These are phyloP conservation scores for Drosophila lowei DNA, from an alignment of 1,140 invertebrate genomes.

Conservation along the genomic window DNA sequence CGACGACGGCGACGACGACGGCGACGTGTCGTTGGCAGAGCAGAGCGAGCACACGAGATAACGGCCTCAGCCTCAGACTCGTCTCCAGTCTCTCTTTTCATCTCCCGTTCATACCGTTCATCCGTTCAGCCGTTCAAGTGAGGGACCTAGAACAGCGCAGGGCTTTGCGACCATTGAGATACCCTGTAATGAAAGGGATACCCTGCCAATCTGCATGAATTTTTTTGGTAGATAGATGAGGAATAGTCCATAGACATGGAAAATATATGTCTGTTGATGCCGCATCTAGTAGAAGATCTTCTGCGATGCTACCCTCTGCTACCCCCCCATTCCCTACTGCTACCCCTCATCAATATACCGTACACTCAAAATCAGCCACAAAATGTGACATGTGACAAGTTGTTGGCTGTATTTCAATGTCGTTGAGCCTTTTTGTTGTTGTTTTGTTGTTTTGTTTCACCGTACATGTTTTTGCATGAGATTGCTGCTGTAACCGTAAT, in stretches of 20 bases:
- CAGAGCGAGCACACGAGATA: conserved; percentile 31
- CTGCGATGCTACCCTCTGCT: not conserved
- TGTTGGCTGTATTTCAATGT: conserved; percentile 73
- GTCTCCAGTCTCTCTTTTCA: conserved; percentile 3
- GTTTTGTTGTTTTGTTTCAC: conserved; percentile 23
- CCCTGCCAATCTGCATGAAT: too few relatives aligned
- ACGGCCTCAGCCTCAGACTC: conserved; percentile 29
- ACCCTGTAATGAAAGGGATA: too few relatives aligned
- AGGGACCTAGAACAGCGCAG: too few relatives aligned
- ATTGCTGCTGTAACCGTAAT: conserved; percentile 55
- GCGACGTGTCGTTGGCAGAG: conserved; percentile 54
- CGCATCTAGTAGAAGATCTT: too few relatives aligned
- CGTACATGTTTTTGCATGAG: conserved; percentile 44
- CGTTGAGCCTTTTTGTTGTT: conserved; percentile 47
- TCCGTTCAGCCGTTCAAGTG: too few relatives aligned
- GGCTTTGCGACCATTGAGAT: too few relatives aligned
- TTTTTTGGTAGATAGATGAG: not conserved
- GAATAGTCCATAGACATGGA: conserved; percentile 4
- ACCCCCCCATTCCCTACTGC: not conserved
- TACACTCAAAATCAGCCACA: conserved; percentile 65
- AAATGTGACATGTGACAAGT: conserved; percentile 80
- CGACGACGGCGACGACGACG: conserved; percentile 5
- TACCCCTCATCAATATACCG: conserved; percentile 1
- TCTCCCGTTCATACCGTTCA: too few relatives aligned
- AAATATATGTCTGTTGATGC: too few relatives aligned